Evolutionary conservation across 2,797 vertebrate species (phyloP).

Genomic region (Lacerta bilineata): DNA sequence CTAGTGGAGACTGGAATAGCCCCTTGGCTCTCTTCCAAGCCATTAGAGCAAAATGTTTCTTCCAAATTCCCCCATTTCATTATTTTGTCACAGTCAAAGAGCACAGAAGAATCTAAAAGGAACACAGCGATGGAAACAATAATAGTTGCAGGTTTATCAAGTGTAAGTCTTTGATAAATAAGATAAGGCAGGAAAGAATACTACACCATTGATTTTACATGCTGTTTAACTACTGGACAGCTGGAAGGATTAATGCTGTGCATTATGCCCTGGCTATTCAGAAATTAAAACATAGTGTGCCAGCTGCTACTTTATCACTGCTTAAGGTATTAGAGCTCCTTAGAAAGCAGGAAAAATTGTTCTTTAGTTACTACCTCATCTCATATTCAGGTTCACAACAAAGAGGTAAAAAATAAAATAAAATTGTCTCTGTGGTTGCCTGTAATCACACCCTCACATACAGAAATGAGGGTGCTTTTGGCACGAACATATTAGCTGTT

Average conservation of each 20-base stretch:
- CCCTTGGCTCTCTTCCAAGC: background rate
- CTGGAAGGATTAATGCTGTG: conserved; percentile 66
- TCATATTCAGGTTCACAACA: conserved; percentile 12
- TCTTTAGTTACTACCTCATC: conserved; percentile 17
- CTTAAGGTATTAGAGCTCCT: conserved; percentile 42
- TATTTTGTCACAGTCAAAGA: conserved; percentile 6
- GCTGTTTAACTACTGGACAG: conserved; percentile 72
- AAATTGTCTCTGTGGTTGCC: background rate
- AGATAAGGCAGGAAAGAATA: conserved; percentile 14
- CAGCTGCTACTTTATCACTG: conserved; percentile 51
- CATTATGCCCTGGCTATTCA: conserved; percentile 76
- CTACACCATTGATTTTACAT: conserved; percentile 59
- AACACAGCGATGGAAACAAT: background rate
- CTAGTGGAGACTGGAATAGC: background rate
- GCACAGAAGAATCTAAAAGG: background rate
- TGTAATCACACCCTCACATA: background rate
- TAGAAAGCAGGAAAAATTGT: conserved; percentile 36
- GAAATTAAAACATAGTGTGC: conserved; percentile 74
- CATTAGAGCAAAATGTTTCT: background rate
- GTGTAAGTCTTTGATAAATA: conserved; percentile 13
- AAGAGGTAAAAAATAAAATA: background rate
- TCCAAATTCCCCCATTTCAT: background rate
- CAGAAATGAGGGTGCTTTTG: conserved; percentile 13
- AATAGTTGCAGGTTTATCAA: background rate
- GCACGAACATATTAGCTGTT: background rate